Evolutionary conservation across 2,888 invertebrate genomes (phyloP).

Genomic region (Tetanocera ferruginea): DNA sequence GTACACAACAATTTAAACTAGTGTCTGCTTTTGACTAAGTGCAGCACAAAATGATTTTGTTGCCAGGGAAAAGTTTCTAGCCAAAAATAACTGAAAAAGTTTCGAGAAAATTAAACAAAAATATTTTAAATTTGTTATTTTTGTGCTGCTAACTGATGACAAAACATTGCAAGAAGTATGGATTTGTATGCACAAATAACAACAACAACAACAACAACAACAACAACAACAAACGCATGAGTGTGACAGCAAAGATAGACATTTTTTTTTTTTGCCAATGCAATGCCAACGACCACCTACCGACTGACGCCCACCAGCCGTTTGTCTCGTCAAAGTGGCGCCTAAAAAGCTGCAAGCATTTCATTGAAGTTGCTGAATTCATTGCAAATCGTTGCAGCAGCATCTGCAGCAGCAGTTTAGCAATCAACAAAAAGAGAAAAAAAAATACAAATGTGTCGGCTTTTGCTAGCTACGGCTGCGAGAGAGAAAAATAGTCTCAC

Average conservation of each 20-base stretch:
- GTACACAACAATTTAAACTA: background rate
- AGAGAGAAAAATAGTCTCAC: background rate
- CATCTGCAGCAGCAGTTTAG: background rate
- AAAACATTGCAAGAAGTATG: conserved; percentile 28
- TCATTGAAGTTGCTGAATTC: conserved; percentile 31
- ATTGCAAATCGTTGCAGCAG: background rate
- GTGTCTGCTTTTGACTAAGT: background rate
- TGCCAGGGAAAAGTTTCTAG: conserved; percentile 14
- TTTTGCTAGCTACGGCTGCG: background rate
- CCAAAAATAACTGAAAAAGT: conserved; percentile 8
- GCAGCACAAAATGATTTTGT: conserved; percentile 15
- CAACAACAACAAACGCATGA: background rate
- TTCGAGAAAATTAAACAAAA: background rate
- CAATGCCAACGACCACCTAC: conserved; percentile 49
- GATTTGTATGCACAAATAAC: conserved; percentile 17
- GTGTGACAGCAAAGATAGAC: background rate
- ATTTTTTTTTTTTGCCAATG: background rate
- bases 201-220: conserved; percentile 17
- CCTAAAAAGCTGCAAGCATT: conserved; percentile 51
- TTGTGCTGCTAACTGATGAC: conserved; percentile 23
- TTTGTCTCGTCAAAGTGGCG: conserved; percentile 52
- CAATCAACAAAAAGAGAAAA: background rate
- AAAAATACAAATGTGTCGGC: background rate
- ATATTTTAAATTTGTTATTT: conserved; percentile 9
- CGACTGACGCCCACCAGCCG: conserved; percentile 48